These are phyloP conservation scores for Proterorhinus semilunaris DNA, from an alignment of 2,113 vertebrate genomes.

Conservation along the genomic window DNA sequence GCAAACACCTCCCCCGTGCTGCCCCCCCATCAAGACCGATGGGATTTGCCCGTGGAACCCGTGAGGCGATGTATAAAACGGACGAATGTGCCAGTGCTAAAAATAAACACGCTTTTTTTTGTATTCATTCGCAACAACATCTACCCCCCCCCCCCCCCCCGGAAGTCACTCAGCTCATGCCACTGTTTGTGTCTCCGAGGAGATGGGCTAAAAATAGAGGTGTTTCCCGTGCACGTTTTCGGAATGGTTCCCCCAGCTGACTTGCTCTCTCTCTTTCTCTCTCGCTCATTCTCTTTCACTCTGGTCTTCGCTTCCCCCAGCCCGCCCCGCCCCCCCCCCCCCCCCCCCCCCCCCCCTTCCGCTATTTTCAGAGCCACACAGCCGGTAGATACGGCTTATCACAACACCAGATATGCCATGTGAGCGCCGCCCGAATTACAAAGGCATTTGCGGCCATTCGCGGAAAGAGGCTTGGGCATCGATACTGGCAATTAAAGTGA, in stretches of 20 bases:
- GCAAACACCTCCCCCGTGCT: no score
- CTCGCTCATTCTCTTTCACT: slow-evolving; percentile 10
- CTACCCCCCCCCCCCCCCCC: slow-evolving; percentile 5
- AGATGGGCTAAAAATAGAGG: slow-evolving; percentile 69
- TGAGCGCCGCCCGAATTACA: background rate
- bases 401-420: background rate
- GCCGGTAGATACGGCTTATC: slow-evolving; percentile 18
- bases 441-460: background rate
- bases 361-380: slow-evolving; percentile 29
- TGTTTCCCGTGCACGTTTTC: slow-evolving; percentile 66
- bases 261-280: slow-evolving; percentile 19
- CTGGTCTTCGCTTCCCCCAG: slow-evolving; percentile 5
- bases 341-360: slow-evolving; percentile 17
- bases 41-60: slow-evolving; percentile 46
- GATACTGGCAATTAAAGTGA: background rate
- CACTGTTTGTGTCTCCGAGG: slow-evolving; percentile 45
- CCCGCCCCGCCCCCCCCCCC: background rate
- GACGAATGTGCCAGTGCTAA: slow-evolving; percentile 57
- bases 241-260: slow-evolving; percentile 48
- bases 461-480: background rate
- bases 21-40: no score
- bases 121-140: slow-evolving; percentile 42
- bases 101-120: slow-evolving; percentile 52
- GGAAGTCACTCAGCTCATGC: slow-evolving; percentile 65
- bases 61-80: slow-evolving; percentile 57